Evolutionary conservation across 2,888 invertebrate species (phyloP), one percentile per base, ranked within the genome.

Genomic region (Machimus rusticus): DNA sequence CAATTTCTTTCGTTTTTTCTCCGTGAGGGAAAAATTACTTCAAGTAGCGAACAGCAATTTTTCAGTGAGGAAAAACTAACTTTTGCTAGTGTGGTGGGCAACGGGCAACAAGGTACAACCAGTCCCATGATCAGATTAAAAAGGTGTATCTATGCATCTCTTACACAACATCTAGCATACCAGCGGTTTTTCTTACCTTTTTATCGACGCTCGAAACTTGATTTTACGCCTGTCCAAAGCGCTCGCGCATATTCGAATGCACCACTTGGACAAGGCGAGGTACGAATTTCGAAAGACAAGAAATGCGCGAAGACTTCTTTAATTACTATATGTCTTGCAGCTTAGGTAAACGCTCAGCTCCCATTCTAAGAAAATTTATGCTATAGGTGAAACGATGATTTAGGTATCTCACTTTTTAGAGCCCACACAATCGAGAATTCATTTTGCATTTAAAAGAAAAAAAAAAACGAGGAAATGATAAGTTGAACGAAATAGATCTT

Each of bases 41-140:
- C 82, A 82, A 82, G 82, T 82, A 57, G 57, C 82, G 37, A 79
- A 31, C 79, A 82, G 66, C 37, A 34, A 82, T 57, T 57, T 82
- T 57, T 57, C 37, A 82, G 57, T 82, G 57, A 57, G 51, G 51
- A 82, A 82, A 82, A 82, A 31, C 37, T 19, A 9, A 57, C 66
- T 55, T 28, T 78, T 78, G 23, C 34, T 12, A 74, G 43, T 85
- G 46, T 85, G 51, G 74, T 85, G 12, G 74, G 34, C 46, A 43
- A 74, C 74, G 12, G 74, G 34, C 46, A 43, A 74, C 74, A 74
- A 43, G 74, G 23, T 74, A 74, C 85, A 85, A 85, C 74, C 85
- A 85, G 85, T 85, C 74, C 85, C 43, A 85, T 46, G 85, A 85
- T 85, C 85, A 85, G 85, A 85, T 74, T 74, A 85, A 85, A 84